Percentiles rank a stretch among this genome's conserved stretches.
Evolutionary conservation across 2,888 invertebrate species (phyloP).

Genomic region (Platycheirus rosarum): DNA sequence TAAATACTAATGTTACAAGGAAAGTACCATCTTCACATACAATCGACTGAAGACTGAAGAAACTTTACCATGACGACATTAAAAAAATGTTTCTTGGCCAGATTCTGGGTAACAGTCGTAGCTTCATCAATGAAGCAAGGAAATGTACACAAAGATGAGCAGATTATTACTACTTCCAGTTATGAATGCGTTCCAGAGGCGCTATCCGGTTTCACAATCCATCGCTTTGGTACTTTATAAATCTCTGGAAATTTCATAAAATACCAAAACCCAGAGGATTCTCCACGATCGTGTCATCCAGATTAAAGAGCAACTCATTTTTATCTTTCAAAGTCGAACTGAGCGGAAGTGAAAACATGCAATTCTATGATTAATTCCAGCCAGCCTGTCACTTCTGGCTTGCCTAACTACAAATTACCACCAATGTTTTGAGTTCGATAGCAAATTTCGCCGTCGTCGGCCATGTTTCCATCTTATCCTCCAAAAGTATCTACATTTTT

Average conservation of each 20-base stretch:
- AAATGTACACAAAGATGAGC: neutral
- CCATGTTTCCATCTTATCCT: constrained; percentile 12
- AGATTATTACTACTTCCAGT: neutral
- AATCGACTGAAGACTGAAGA: neutral
- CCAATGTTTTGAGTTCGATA: neutral
- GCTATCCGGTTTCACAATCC: neutral
- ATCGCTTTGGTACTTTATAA: neutral
- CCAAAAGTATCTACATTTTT: constrained; percentile 18
- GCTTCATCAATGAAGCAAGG: neutral
- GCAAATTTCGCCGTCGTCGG: neutral
- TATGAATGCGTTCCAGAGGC: neutral
- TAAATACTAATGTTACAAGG: neutral
- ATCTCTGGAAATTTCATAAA: neutral
- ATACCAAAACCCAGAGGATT: neutral
- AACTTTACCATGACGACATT: neutral
- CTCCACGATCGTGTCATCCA: neutral
- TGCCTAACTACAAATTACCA: neutral
- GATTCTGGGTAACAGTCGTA: neutral
- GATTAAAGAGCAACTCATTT: neutral
- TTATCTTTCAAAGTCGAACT: neutral
- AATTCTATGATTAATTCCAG: constrained; percentile 11
- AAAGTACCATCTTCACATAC: neutral
- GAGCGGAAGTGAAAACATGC: constrained; percentile 25
- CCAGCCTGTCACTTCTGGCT: neutral
- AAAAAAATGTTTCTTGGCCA: constrained; percentile 1